A percentile compares a stretch with the other conserved stretches of the same genome.
phyloP scores from a whole-genome alignment of 2,888 invertebrate genomes.

The Anoplius nigerrimus region DNA sequence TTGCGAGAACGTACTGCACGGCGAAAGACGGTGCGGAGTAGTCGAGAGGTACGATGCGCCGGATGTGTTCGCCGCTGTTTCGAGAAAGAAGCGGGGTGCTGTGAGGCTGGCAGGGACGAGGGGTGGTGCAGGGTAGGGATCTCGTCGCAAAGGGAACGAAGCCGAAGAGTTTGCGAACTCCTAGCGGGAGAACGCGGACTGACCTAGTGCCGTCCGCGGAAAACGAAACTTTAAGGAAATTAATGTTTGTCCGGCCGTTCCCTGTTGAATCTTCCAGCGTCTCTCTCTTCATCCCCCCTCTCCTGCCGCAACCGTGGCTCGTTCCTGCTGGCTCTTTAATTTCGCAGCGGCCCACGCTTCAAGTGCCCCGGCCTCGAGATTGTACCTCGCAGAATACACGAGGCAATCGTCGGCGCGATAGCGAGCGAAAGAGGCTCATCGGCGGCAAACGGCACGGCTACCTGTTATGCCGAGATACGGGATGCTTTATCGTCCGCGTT shows the following conservation, averaged over 20 bases:
- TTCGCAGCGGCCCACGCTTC: background rate
- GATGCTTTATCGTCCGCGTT: too few relatives aligned
- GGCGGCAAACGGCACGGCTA: too few relatives aligned
- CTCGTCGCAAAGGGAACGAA: constrained; percentile 1
- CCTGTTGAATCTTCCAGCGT: constrained; percentile 5
- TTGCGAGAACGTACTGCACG: background rate
- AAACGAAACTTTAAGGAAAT: constrained; percentile 22
- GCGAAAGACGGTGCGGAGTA: constrained; percentile 1
- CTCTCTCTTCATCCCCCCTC: too few relatives aligned
- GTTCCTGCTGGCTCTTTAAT: constrained; percentile 4
- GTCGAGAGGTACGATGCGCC: background rate
- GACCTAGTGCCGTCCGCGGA: constrained; percentile 20
- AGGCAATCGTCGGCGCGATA: too few relatives aligned
- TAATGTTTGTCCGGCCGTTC: constrained; percentile 18
- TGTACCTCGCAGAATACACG: too few relatives aligned
- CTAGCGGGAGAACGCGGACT: constrained; percentile 13
- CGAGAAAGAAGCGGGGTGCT: background rate
- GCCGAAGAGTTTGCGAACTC: constrained; percentile 33
- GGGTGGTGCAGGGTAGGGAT: background rate
- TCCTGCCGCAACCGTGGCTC: too few relatives aligned
- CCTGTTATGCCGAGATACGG: too few relatives aligned
- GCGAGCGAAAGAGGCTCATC: too few relatives aligned
- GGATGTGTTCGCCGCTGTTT: too few relatives aligned
- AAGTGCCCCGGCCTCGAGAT: too few relatives aligned
- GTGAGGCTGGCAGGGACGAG: background rate